A percentile compares a stretch with the other conserved stretches of the same genome.
phyloP scores from a whole-genome alignment of 2,888 invertebrate genomes.

The Sphaerophoria taeniata region DNA sequence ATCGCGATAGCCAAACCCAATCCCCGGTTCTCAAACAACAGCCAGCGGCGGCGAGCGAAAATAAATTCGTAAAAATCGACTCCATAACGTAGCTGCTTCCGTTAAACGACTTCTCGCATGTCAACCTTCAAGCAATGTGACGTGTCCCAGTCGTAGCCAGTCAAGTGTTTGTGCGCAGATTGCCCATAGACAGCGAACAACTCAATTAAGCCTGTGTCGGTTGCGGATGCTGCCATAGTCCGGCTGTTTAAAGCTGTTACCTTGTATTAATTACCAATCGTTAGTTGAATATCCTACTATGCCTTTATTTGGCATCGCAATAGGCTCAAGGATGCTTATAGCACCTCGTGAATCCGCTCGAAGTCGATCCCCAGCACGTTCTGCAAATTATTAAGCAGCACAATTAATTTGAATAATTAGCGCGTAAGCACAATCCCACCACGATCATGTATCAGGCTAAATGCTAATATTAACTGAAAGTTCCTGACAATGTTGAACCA shows the following conservation, averaged over 20 bases:
- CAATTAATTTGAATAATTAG: conserved; percentile 77
- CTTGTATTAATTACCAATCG: conserved; percentile 76
- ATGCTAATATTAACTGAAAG: conserved; percentile 70
- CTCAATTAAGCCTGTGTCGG: conserved; percentile 72
- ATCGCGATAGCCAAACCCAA: neutral
- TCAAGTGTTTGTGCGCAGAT: conserved; percentile 30
- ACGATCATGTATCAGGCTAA: conserved; percentile 73
- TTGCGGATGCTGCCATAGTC: conserved; percentile 1
- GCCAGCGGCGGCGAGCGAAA: conserved; percentile 34
- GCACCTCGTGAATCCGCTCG: conserved; percentile 22
- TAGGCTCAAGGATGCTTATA: conserved; percentile 29
- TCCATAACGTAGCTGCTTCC: conserved; percentile 69
- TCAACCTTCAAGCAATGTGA: conserved; percentile 65
- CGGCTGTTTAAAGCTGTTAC: conserved; percentile 65
- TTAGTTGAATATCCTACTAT: conserved; percentile 75
- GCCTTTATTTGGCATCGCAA: conserved; percentile 66
- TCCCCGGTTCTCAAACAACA: neutral
- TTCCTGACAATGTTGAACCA: conserved; percentile 49
- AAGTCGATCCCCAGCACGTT: conserved; percentile 58
- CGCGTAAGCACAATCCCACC: conserved; percentile 74
- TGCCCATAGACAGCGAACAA: conserved; percentile 74
- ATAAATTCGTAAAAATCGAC: conserved; percentile 64
- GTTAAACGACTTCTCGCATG: conserved; percentile 72
- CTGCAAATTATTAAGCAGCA: conserved; percentile 75
- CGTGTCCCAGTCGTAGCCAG: conserved; percentile 53